Evolutionary conservation across 2,888 invertebrate genomes (phyloP), one percentile per base, ranked within the genome.

Genomic region (Lingula anatina): DNA sequence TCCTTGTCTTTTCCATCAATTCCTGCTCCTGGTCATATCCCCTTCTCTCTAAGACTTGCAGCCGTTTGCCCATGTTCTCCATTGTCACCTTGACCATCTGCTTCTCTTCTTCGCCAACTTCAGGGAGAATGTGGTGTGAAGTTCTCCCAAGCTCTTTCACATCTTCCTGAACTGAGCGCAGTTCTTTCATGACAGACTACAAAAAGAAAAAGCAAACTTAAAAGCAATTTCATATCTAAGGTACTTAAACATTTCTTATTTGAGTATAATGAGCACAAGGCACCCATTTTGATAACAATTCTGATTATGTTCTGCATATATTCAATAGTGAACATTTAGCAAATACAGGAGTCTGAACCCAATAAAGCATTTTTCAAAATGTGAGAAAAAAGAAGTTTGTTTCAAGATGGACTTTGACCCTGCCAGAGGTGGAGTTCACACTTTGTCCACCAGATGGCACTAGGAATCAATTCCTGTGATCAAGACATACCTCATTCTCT

Each of bases 161-260:
- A 48, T 73, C 70, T 27, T 56, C 56, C 68, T 91, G 64, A 25
- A 81, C 61, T 7, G 65, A 65, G 62, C 72, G 62, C 18, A 72
- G 59, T 49, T 72, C 70, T 45, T 59, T 48, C 51, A 64, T 65
- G 4, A 72, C 50, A 37, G 59, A 56, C 70, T 70, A 51, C 7
- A 52, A 52, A 20, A 47, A 18, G 18, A 49, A 21, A 4, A n/a
- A n/a, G n/a, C n/a, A n/a, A n/a, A n/a, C n/a, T n/a, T n/a, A n/a
- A n/a, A n/a, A n/a, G n/a, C 7, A 18, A 31, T 31, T n/a, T 31
- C 15, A 9, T n/a, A 31, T n/a, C 35, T 12, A 12, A 9, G 15
- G 35, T n/a, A 31, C n/a, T n/a, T n/a, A n/a, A n/a, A n/a, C n/a
- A n/a, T n/a, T n/a, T n/a, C n/a, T n/a, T n/a, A n/a, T n/a, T n/a